Conservation (phyloP, 2,888 invertebrate species). For the Rhagonycha lutea region DNA sequence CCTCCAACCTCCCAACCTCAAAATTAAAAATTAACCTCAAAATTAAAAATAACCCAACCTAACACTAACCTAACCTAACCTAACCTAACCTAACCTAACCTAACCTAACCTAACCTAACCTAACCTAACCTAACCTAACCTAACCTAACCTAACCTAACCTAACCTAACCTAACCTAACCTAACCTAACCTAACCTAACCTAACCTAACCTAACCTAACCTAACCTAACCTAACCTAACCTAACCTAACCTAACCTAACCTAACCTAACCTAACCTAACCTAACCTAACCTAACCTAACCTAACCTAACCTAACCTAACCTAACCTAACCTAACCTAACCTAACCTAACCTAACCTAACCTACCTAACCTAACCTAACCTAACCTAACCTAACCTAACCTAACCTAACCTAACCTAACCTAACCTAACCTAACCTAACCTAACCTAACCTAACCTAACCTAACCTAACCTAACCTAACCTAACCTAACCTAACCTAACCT, state of each 20-base stretch:
- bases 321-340: conserved; percentile 40
- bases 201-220: conserved; percentile 9
- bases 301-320: conserved; percentile 40
- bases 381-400: conserved; percentile 32
- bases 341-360: conserved; percentile 26
- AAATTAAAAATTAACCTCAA: too few species aligned
- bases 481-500: conserved; percentile 15
- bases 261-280: conserved; percentile 36
- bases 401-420: conserved; percentile 20
- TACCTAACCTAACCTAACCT: conserved; percentile 29
- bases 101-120: conserved; percentile 8
- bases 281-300: conserved; percentile 35
- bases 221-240: conserved; percentile 7
- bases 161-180: conserved; percentile 8
- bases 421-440: conserved; percentile 27
- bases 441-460: conserved; percentile 29
- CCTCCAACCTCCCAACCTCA: too few species aligned
- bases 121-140: conserved; percentile 7
- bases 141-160: conserved; percentile 8
- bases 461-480: conserved; percentile 20
- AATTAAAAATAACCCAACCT: too few species aligned
- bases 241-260: conserved; percentile 19
- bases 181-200: conserved; percentile 7
- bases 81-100: conserved; percentile 9
- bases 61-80: conserved; percentile 4